Base-by-base conservation (phyloP, 2,113 vertebrate species). In the Rhabdornis inornatus region DNA sequence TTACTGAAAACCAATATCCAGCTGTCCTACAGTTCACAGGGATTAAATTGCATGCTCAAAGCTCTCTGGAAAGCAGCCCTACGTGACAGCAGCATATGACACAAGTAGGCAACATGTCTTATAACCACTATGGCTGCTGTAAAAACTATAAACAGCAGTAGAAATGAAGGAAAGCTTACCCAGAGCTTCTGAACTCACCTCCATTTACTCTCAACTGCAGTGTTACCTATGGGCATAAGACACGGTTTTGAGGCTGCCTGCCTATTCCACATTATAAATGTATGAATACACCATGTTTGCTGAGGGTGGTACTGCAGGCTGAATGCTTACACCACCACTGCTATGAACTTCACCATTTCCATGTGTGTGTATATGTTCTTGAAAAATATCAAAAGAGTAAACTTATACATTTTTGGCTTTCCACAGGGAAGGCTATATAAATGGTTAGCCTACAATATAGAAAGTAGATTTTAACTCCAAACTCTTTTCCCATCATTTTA, bases 321-420 rank as follows among this genome's bases (percentile, higher is more conserved):
- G 35, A 92, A 75, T 9, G 20, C 20, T 47, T 64, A 76, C 11
- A 33, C 11, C 15, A 28, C 1, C 2, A 16, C 35, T 71, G 20
- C 56, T n/a, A 7, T 28, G 20, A 76, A 47, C 17, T 15, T 68
- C 30, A 83, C 39, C 24, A 68, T 53, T 39, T 60, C 28, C 45
- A 15, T 31, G n/a, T 4, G 2, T 4, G 2, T 15, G 8, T 13
- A 0, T 4, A 61, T 0, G 1, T 5, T 56, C 35, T n/a, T 75
- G n/a, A 71, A 71, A 89, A 81, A 56, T 13, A 90, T 7, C 15
- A 23, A 20, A 24, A 19, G 6, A 44, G 10, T 15, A 47, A 40
- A 57, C 47, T 9, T 59, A 30, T 45, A 76, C 4, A 37, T 42
- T 59, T 49, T 35, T 37, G 19, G 13, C 22, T 83, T 81, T 63